Percentiles rank a stretch among this genome's conserved stretches.
These are phyloP conservation scores for Hirtodrosophila histrioides DNA, from an alignment of 2,888 invertebrate genomes.

Conservation along the genomic window DNA sequence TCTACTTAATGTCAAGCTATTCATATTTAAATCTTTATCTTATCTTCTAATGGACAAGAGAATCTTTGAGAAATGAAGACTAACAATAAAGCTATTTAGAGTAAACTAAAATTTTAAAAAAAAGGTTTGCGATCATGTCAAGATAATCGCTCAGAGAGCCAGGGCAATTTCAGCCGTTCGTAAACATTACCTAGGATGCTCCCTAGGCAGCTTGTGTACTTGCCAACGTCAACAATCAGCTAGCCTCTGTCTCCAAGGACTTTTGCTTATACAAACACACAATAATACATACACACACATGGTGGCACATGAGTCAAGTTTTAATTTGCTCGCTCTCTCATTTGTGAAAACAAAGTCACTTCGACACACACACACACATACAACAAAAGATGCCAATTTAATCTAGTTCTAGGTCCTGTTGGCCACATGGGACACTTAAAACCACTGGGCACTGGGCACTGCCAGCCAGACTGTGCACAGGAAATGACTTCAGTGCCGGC, in stretches of 20 bases:
- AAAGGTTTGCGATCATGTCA: too few species aligned
- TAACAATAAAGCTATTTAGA: too few species aligned
- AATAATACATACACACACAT: conserved; percentile 16
- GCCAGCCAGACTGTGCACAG: conserved; percentile 53
- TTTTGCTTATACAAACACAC: conserved; percentile 32
- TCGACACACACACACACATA: conserved; percentile 45
- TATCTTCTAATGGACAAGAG: too few species aligned
- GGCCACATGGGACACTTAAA: conserved; percentile 82
- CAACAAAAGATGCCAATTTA: conserved; percentile 83
- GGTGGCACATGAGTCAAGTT: conserved; percentile 59
- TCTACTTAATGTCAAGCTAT: too few species aligned
- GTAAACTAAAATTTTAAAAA: too few species aligned
- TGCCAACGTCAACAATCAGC: conserved; percentile 32
- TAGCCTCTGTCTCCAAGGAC: conserved; percentile 42
- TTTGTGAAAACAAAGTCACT: conserved; percentile 76
- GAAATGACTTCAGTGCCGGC: conserved; percentile 75
- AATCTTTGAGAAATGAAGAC: too few species aligned
- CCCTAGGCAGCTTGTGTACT: conserved; percentile 23
- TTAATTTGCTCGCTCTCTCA: conserved; percentile 71
- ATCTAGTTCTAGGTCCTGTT: conserved; percentile 80
- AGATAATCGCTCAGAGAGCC: conserved; percentile 18
- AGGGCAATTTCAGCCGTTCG: conserved; percentile 5
- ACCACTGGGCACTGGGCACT: conserved; percentile 34
- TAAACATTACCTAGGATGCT: conserved; percentile 20
- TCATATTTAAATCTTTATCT: too few species aligned